A percentile compares a stretch with the other conserved stretches of the same genome.
Conservation (phyloP, 2,113 vertebrate species). For the Pleuronectes platessa region DNA sequence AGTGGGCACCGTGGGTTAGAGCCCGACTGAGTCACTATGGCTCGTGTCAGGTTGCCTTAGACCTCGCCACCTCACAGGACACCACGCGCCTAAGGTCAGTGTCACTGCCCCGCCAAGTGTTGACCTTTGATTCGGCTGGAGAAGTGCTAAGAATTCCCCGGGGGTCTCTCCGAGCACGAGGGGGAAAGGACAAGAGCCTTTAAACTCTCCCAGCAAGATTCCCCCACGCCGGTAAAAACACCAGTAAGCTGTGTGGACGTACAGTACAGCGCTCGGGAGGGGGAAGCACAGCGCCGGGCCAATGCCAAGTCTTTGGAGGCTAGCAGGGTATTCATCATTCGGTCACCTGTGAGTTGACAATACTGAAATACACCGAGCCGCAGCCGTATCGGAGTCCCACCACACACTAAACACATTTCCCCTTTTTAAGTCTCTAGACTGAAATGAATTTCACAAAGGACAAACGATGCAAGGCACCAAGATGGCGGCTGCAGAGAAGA, state of each 20-base stretch:
- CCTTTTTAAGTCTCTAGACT: conserved; percentile 19
- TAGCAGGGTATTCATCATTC: not conserved
- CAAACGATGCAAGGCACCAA: conserved; percentile 8
- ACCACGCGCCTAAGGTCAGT: conserved; percentile 59
- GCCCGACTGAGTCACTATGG: conserved; percentile 64
- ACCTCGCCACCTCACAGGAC: conserved; percentile 56
- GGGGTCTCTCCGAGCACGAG: conserved; percentile 41
- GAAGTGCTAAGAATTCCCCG: conserved; percentile 51
- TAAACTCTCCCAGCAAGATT: conserved; percentile 26
- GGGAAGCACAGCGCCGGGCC: conserved; percentile 15
- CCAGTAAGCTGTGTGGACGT: conserved; percentile 38
- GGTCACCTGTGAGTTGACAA: not conserved
- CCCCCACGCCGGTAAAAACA: conserved; percentile 18
- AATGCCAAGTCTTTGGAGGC: not conserved
- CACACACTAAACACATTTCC: conserved; percentile 5
- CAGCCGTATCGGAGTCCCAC: conserved; percentile 13
- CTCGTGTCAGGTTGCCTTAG: conserved; percentile 66
- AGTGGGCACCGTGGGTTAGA: conserved; percentile 50
- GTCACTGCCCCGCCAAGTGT: conserved; percentile 55
- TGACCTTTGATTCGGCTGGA: conserved; percentile 72
- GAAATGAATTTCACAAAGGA: conserved; percentile 32
- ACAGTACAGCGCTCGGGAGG: conserved; percentile 7
- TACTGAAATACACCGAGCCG: not conserved
- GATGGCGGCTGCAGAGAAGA: conserved; percentile 10
- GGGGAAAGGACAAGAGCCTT: conserved; percentile 48